These are phyloP conservation scores for Phortica okadai DNA, from an alignment of 2,888 invertebrate genomes.

Conservation along the genomic window DNA sequence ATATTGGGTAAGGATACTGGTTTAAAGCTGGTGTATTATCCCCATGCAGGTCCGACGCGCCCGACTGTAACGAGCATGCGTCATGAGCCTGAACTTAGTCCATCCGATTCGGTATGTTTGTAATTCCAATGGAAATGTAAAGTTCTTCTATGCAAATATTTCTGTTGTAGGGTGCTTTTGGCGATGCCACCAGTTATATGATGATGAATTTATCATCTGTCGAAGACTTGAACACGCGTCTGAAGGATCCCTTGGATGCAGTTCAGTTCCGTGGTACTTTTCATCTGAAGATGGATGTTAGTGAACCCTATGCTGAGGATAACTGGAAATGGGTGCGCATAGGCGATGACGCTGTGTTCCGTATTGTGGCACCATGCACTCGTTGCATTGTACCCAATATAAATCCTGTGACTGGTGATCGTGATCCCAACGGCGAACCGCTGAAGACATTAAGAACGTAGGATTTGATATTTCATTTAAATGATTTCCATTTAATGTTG, in stretches of 20 bases:
- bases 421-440: slow-evolving; percentile 80
- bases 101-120: slow-evolving; percentile 62
- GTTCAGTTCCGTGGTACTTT: slow-evolving; percentile 84
- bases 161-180: slow-evolving; percentile 78
- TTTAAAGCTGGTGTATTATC: slow-evolving; percentile 81
- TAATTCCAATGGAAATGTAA: neutral
- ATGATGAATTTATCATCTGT: slow-evolving; percentile 83
- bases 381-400: slow-evolving; percentile 85
- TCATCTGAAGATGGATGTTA: slow-evolving; percentile 80
- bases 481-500: no score
- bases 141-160: neutral
- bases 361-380: slow-evolving; percentile 67
- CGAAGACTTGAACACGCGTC: slow-evolving; percentile 81
- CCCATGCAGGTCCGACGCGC: slow-evolving; percentile 75
- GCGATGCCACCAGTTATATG: slow-evolving; percentile 83
- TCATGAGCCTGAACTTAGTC: slow-evolving; percentile 57
- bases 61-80: slow-evolving; percentile 62
- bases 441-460: slow-evolving; percentile 82
- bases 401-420: slow-evolving; percentile 82
- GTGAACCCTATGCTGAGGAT: slow-evolving; percentile 82
- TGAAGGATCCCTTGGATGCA: slow-evolving; percentile 77
- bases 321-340: slow-evolving; percentile 84
- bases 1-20: slow-evolving; percentile 76
- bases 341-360: slow-evolving; percentile 56
- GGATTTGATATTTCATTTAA: neutral